A percentile compares a stretch with the other conserved stretches of the same genome.
These are phyloP conservation scores for Nasonovia ribisnigri DNA, from an alignment of 2,888 invertebrate genomes.

Conservation along the genomic window DNA sequence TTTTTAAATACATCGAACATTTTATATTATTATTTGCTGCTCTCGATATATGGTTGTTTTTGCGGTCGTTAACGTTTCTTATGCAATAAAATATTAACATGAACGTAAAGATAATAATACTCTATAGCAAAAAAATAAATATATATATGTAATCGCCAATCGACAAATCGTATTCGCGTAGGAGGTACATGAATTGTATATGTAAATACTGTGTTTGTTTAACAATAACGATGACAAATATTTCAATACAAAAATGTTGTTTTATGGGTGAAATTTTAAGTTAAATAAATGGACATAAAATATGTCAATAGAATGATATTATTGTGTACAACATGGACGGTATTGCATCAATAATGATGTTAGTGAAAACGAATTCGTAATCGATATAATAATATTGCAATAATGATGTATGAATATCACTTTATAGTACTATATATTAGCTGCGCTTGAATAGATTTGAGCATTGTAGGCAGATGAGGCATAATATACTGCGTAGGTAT, in stretches of 20 bases:
- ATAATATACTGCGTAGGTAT: neutral
- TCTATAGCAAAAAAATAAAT: neutral
- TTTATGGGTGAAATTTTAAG: neutral
- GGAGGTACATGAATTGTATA: neutral
- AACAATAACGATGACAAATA: neutral
- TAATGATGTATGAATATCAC: neutral
- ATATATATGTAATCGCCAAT: neutral
- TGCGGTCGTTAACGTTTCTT: neutral
- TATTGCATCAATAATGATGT: neutral
- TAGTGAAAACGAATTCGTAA: neutral
- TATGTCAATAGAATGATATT: neutral
- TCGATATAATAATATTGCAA: neutral
- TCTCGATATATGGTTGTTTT: neutral
- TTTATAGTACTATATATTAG: neutral
- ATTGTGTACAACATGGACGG: neutral
- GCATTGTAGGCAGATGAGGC: neutral
- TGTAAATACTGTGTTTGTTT: neutral
- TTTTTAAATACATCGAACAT: neutral
- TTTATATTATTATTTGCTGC: neutral
- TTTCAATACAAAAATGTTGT: neutral
- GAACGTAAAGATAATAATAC: neutral
- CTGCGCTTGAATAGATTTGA: neutral
- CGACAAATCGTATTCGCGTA: neutral
- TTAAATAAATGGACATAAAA: neutral
- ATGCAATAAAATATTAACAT: conserved; percentile 12